These are phyloP conservation scores for Dryobates pubescens DNA, from an alignment of 2,797 vertebrate genomes.

Conservation along the genomic window DNA sequence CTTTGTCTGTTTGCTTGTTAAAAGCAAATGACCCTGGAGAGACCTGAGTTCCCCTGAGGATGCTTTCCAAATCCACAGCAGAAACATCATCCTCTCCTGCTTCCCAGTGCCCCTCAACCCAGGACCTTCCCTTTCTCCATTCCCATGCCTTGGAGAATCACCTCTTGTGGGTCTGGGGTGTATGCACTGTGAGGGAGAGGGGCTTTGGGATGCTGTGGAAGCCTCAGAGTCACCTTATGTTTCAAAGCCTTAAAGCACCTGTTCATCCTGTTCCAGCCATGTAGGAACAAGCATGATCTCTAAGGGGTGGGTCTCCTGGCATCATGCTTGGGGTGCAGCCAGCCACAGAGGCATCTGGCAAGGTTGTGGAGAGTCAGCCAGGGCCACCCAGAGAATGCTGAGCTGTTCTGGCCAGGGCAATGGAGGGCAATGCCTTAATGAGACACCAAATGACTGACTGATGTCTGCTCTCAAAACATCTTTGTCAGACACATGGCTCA, in stretches of 20 bases:
- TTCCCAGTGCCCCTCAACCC: background rate
- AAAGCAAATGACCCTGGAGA: background rate
- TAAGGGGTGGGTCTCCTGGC: background rate
- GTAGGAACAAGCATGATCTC: background rate
- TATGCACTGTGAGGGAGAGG: background rate
- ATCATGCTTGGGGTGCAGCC: accelerated
- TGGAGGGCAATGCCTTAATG: background rate
- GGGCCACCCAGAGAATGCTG: background rate
- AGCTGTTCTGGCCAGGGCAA: accelerated
- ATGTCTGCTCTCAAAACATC: background rate
- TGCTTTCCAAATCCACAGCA: background rate
- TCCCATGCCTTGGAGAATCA: background rate
- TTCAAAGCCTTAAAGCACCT: constrained; percentile 9
- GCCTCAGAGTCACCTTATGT: background rate
- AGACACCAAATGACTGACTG: background rate
- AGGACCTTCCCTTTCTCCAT: background rate
- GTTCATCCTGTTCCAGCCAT: background rate
- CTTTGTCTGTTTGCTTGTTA: background rate
- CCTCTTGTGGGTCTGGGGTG: background rate
- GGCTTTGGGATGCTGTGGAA: background rate
- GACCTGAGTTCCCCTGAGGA: background rate
- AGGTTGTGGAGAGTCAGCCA: background rate
- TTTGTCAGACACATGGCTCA: background rate
- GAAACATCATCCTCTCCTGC: background rate
- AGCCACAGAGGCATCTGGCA: background rate